Conservation (phyloP, 2,888 invertebrate species). For the Xylocampa areola region DNA sequence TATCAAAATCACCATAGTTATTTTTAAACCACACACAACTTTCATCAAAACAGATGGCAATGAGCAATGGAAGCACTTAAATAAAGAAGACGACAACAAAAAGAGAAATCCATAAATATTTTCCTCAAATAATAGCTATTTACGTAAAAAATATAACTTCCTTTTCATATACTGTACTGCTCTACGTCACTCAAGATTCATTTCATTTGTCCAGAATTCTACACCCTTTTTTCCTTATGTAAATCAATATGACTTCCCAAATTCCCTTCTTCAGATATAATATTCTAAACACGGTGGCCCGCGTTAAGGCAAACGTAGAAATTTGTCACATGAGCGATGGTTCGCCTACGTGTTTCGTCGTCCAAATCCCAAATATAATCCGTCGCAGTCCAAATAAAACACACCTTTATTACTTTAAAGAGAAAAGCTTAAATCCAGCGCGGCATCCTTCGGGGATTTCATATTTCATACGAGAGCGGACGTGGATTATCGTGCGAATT, state of each 20-base stretch:
- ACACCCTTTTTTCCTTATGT: conserved; percentile 75
- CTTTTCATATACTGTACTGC: conserved; percentile 25
- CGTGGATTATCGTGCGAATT: conserved; percentile 82
- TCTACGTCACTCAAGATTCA: conserved; percentile 58
- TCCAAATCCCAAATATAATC: conserved; percentile 89
- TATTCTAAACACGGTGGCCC: conserved; percentile 88
- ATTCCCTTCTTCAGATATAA: conserved; percentile 79
- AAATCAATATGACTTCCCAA: conserved; percentile 84
- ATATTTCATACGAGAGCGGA: conserved; percentile 80
- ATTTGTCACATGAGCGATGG: conserved; percentile 90
- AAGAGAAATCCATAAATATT: conserved; percentile 16
- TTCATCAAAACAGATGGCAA: not conserved
- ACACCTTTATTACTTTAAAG: conserved; percentile 89
- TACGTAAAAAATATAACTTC: conserved; percentile 24
- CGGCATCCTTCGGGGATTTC: conserved; percentile 78
- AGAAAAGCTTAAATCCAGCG: conserved; percentile 87
- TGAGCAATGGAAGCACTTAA: not conserved
- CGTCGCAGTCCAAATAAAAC: conserved; percentile 85
- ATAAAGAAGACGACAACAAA: conserved; percentile 6
- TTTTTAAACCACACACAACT: too few relatives aligned
- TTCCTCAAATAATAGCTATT: conserved; percentile 6
- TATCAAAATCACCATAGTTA: too few relatives aligned
- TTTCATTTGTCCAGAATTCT: conserved; percentile 62
- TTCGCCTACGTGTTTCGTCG: conserved; percentile 88
- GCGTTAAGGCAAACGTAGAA: conserved; percentile 90